Evolutionary conservation across 2,797 vertebrate genomes (phyloP).

Genomic region (Onychomys arenicola): DNA sequence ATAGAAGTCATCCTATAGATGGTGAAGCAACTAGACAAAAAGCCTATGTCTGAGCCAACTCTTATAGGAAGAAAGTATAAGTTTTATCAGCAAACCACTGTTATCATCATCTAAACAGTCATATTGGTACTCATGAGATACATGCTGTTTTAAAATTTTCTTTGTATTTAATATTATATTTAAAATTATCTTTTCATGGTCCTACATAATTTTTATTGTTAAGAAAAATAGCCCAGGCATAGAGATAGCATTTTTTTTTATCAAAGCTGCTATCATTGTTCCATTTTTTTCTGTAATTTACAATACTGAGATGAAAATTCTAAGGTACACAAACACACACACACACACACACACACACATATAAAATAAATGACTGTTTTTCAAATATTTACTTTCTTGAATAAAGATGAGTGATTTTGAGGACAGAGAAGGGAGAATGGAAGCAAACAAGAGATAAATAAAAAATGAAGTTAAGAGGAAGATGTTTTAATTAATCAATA

Average conservation of each 20-base stretch:
- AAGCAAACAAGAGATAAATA: not conserved
- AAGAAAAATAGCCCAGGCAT: not conserved
- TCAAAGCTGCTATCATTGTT: not conserved
- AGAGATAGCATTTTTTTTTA: not conserved
- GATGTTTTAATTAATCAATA: not conserved
- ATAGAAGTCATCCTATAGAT: not conserved
- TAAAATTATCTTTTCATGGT: not conserved
- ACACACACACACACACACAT: not conserved
- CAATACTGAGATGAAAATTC: not conserved
- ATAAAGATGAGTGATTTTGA: not conserved
- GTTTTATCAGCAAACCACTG: not conserved
- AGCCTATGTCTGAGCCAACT: not conserved
- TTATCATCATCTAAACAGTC: not conserved
- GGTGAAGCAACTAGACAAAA: not conserved
- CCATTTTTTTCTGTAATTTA: not conserved
- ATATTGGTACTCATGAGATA: no score
- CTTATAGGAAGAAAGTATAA: not conserved
- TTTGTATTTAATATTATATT: no score
- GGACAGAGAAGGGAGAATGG: not conserved
- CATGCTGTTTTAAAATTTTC: not conserved
- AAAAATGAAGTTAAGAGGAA: conserved; percentile 13
- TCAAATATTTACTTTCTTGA: not conserved
- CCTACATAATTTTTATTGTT: not conserved
- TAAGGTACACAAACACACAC: not conserved
- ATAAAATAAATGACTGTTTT: not conserved